Base-by-base conservation (phyloP, 2,113 vertebrate genomes). In the Octodon degus region DNA sequence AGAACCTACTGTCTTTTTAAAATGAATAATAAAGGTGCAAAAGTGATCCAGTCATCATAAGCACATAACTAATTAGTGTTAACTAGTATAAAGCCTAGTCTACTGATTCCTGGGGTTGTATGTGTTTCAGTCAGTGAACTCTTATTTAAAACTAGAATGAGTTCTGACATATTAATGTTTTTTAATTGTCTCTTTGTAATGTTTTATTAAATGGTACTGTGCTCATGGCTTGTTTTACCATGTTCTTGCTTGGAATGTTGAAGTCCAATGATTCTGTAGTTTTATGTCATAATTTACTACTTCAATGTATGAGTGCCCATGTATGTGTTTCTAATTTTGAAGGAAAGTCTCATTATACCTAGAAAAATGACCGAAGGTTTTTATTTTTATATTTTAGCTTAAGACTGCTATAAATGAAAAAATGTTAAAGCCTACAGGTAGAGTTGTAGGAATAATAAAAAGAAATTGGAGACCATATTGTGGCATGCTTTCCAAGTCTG, bases 381-480 rank as follows among this genome's bases (percentile, higher is more conserved):
- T 96, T 85, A 5, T 95, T 77, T 84, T 60, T 84, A 0, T 80
- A 83, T 90, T 53, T 60, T 93, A 99, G 99, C 91, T 99, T 96
- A 99, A 98, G 97, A 92, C 95, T 90, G 88, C 97, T 7, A 53
- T 97, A 95, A 98, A 65, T 17, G 98, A 98, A 30, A 98, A 97
- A 17, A 98, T 98, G 98, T 97, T 98, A 95, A 99, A 99, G 93
- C 99, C 99, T 74, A 99, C 99, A 0, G 99, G 99, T 34, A 99
- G 97, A 98, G 98, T 99, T 0, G 99, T 99, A 91, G 99, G 99
- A 72, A 99, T 99, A 96, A 99, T 99, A 97, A 99, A 99, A 98
- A 98, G 99, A 89, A 99, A 99, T 97, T 99, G 99, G 99, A 99
- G 99, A 93, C 99, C 99, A 0, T 99, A 99, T 95, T 99, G 99